Percentiles rank a stretch among this genome's conserved stretches.
phyloP scores from a whole-genome alignment of 2,797 vertebrate species.

The Erpetoichthys calabaricus region DNA sequence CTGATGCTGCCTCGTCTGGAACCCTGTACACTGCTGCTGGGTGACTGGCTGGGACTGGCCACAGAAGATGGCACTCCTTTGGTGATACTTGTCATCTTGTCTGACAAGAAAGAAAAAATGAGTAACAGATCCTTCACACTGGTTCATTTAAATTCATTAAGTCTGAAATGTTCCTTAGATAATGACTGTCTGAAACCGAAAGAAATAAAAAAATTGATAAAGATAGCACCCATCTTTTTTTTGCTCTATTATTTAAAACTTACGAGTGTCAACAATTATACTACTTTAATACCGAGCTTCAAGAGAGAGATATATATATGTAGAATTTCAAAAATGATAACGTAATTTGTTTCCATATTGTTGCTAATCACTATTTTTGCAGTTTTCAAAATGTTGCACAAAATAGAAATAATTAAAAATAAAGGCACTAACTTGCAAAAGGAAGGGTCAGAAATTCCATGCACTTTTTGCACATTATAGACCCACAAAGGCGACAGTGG shows the following conservation, averaged over 20 bases:
- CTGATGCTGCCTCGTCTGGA: constrained; percentile 82
- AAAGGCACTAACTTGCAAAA: constrained; percentile 63
- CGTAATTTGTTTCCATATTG: too few relatives aligned
- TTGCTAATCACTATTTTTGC: too few relatives aligned
- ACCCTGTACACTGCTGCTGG: constrained; percentile 47
- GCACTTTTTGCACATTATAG: constrained; percentile 93
- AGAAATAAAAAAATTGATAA: background rate
- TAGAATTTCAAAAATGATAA: too few relatives aligned
- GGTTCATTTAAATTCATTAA: too few relatives aligned
- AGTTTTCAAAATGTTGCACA: too few relatives aligned
- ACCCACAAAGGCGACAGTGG: constrained; percentile 92
- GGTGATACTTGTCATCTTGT: constrained; percentile 78
- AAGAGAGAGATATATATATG: background rate
- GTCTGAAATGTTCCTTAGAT: too few relatives aligned
- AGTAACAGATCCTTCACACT: background rate
- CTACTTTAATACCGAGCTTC: background rate
- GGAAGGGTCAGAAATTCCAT: constrained; percentile 77
- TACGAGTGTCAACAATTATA: too few relatives aligned
- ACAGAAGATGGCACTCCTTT: constrained; percentile 63
- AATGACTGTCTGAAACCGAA: background rate
- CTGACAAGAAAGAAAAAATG: constrained; percentile 34
- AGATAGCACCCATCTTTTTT: too few relatives aligned
- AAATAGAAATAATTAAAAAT: too few relatives aligned
- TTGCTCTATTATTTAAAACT: too few relatives aligned
- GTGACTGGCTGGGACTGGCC: constrained; percentile 61